Evolutionary conservation across 2,888 invertebrate species (phyloP).

Genomic region (Nineta flava): DNA sequence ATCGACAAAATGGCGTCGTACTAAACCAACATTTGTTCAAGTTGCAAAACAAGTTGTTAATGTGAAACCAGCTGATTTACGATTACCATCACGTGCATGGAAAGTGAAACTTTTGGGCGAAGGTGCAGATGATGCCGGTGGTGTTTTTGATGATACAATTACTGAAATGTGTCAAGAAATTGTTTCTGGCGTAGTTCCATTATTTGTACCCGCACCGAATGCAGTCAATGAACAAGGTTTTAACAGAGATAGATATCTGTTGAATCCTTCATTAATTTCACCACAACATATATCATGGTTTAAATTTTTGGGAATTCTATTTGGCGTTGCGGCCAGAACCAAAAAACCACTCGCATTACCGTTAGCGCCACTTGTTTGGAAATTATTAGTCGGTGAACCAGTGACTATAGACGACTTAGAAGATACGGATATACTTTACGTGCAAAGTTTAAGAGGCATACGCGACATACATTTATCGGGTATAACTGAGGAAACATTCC

Average conservation of each 20-base stretch:
- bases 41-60: slow-evolving; percentile 44
- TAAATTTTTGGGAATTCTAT: slow-evolving; percentile 43
- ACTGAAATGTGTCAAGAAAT: slow-evolving; percentile 51
- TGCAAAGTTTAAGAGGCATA: slow-evolving; percentile 40
- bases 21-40: slow-evolving; percentile 43
- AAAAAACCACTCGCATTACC: slow-evolving; percentile 47
- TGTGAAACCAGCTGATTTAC: slow-evolving; percentile 36
- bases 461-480: slow-evolving; percentile 41
- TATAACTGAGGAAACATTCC: slow-evolving; percentile 37
- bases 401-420: slow-evolving; percentile 42
- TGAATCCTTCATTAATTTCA: slow-evolving; percentile 39
- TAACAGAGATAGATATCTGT: slow-evolving; percentile 40
- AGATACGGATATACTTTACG: slow-evolving; percentile 39
- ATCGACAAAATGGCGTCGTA: slow-evolving; percentile 36
- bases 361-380: slow-evolving; percentile 45
- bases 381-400: slow-evolving; percentile 40
- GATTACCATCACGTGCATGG: slow-evolving; percentile 47
- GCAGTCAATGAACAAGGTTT: slow-evolving; percentile 42
- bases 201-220: slow-evolving; percentile 45
- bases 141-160: slow-evolving; percentile 52
- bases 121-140: slow-evolving; percentile 52
- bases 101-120: slow-evolving; percentile 46
- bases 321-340: slow-evolving; percentile 48
- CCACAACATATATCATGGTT: slow-evolving; percentile 38
- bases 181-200: slow-evolving; percentile 36